These are phyloP conservation scores for Sceloporus undulatus DNA, from an alignment of 2,113 vertebrate species.

Conservation along the genomic window DNA sequence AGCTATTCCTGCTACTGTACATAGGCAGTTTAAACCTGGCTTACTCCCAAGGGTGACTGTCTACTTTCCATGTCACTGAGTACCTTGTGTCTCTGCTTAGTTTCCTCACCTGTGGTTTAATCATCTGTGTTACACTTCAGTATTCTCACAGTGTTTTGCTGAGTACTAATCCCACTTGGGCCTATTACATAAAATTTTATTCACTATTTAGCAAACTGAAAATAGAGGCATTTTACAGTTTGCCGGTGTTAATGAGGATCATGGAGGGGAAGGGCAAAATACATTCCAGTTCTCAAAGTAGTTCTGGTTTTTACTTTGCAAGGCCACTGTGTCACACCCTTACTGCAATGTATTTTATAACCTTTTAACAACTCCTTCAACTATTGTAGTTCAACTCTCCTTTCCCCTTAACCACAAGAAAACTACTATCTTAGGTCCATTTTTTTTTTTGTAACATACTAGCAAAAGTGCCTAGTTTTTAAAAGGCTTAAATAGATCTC, in stretches of 20 bases:
- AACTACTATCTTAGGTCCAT: neutral
- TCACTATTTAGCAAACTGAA: constrained; percentile 46
- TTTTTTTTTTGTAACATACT: neutral
- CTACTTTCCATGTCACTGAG: constrained; percentile 31
- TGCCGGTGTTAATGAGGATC: constrained; percentile 44
- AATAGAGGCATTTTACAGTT: constrained; percentile 41
- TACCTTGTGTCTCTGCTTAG: constrained; percentile 27
- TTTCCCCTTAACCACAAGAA: neutral
- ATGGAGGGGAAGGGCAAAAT: constrained; percentile 21
- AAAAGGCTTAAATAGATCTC: too few species aligned
- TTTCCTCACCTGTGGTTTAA: constrained; percentile 42
- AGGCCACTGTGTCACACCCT: constrained; percentile 1
- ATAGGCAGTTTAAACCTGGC: constrained; percentile 30
- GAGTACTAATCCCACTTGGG: constrained; percentile 42
- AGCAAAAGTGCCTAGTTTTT: neutral
- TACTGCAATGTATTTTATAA: neutral
- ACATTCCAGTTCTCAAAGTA: constrained; percentile 25
- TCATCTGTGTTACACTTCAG: constrained; percentile 36
- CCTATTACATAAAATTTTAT: constrained; percentile 44
- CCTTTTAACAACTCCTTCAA: neutral
- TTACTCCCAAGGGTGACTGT: constrained; percentile 31
- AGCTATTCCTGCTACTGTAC: constrained; percentile 24
- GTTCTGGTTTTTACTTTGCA: neutral
- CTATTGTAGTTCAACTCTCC: neutral
- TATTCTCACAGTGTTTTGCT: constrained; percentile 35